Conservation (phyloP, 2,888 invertebrate genomes). For the Xanthia togata region DNA sequence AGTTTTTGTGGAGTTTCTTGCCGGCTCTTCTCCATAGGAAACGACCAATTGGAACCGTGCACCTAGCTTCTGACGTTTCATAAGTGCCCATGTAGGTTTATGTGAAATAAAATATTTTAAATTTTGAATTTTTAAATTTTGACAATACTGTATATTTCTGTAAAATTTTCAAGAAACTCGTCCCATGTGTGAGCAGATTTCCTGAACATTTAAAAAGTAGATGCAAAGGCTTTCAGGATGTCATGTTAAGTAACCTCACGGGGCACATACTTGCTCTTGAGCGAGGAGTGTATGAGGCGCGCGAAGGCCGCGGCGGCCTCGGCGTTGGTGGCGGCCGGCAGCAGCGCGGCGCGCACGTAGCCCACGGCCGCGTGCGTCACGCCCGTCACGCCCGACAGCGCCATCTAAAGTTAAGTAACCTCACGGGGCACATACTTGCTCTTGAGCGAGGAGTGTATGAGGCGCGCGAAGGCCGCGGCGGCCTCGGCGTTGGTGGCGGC, state of each 20-base stretch:
- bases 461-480: conserved; percentile 97
- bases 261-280: conserved; percentile 91
- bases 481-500: conserved; percentile 98
- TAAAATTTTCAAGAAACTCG: too few relatives aligned
- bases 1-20: not conserved
- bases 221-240: too few relatives aligned
- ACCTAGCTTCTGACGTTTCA: too few relatives aligned
- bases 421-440: conserved; percentile 85
- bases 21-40: not conserved
- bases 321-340: conserved; percentile 97
- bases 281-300: conserved; percentile 97
- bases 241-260: too few relatives aligned
- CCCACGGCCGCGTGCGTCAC: conserved; percentile 91
- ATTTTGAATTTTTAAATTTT: too few relatives aligned
- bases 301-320: conserved; percentile 99
- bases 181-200: too few relatives aligned
- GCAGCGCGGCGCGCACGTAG: conserved; percentile 97
- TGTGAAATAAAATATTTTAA: not conserved
- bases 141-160: not conserved
- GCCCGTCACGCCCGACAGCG: too few relatives aligned
- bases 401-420: too few relatives aligned
- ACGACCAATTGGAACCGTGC: not conserved
- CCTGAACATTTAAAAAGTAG: too few relatives aligned
- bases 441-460: conserved; percentile 98
- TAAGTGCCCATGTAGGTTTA: not conserved